phyloP scores from a whole-genome alignment of 2,797 vertebrate genomes.

The Prionace glauca region DNA sequence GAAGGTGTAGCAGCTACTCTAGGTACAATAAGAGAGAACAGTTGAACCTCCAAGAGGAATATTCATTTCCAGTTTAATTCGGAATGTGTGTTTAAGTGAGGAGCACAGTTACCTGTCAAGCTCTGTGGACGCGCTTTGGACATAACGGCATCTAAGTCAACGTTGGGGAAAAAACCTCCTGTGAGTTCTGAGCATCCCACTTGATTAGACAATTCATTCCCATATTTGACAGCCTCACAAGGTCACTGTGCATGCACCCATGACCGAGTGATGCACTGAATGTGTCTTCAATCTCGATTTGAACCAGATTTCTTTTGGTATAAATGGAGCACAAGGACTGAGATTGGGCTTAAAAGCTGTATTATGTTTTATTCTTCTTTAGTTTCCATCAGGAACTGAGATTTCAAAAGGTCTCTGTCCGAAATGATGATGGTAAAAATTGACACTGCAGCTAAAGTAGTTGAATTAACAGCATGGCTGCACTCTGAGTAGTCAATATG shows the following conservation, averaged over 20 bases:
- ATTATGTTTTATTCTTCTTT: neutral
- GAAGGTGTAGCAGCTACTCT: neutral
- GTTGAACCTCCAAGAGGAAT: neutral
- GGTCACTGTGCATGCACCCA: neutral
- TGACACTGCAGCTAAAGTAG: neutral
- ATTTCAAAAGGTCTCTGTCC: neutral
- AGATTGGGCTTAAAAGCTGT: neutral
- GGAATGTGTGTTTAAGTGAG: neutral
- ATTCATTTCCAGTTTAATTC: neutral
- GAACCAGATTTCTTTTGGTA: neutral
- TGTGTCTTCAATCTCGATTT: neutral
- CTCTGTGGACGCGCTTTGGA: neutral
- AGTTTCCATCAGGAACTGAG: neutral
- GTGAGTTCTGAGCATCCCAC: neutral
- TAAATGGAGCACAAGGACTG: neutral
- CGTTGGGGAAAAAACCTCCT: neutral
- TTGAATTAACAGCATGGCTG: conserved; percentile 21
- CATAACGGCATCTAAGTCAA: neutral
- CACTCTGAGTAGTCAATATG: neutral
- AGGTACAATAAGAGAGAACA: neutral
- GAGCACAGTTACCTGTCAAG: neutral
- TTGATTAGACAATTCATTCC: neutral
- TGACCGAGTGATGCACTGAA: neutral
- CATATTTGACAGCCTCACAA: no score
- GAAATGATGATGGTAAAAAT: neutral